Base-by-base conservation (phyloP, 2,797 vertebrate genomes). In the Pitangus sulphuratus region DNA sequence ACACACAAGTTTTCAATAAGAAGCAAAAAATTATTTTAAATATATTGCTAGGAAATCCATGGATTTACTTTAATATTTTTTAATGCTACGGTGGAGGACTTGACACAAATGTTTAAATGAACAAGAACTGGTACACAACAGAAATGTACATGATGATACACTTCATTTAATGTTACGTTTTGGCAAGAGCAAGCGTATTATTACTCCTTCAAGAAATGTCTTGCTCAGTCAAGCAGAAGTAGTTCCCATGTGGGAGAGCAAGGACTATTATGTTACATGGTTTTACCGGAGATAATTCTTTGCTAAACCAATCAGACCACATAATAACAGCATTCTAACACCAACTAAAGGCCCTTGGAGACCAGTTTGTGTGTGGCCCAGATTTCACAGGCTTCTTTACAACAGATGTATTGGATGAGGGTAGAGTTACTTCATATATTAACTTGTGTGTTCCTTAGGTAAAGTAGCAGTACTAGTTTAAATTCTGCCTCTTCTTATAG, bases 301-400 rank as follows among this genome's bases (percentile, higher is more conserved):
- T 93, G 97, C 97, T 97, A 97, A 98, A 97, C 98, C 97, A 92
- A 96, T 93, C 93, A 97, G 94, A 97, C 96, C 97, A 95, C 97
- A 97, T 98, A 98, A 98, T 98, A 97, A 98, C 95, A 98, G 98
- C 94, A 96, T 97, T 97, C 97, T 97, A 95, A 96, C 77, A 88
- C 74, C 76, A 92, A 97, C 97, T 97, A 96, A 91, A 97, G 97
- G 91, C 82, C 91, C 97, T 95, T 89, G 96, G 97, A 98, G 97
- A 98, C 96, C 93, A 90, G 97, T 93, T 98, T 98, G 98, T 98
- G 98, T 98, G 98, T 98, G 98, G 98, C 97, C 98, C 78, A 83
- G 80, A 93, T 97, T 97, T 97, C 97, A 96, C 24, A 93, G 89
- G 90, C 77, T 97, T 95, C 94, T 95, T 95, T 94, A 94, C 94